phyloP scores from a whole-genome alignment of 2,113 vertebrate species.

The Ramphastos sulfuratus region DNA sequence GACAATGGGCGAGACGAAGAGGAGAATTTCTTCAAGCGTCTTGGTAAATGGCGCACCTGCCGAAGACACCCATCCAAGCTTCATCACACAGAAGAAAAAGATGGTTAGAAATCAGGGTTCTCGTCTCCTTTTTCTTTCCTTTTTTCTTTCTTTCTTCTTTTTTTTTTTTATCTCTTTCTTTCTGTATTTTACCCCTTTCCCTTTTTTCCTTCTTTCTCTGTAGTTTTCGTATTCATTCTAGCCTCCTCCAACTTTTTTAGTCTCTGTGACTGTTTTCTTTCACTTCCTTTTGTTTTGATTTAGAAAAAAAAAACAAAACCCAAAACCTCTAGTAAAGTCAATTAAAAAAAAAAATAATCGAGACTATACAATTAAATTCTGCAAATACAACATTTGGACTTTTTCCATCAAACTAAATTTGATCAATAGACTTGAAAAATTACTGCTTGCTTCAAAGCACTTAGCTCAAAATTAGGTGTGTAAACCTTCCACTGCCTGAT shows the following conservation, averaged over 20 bases:
- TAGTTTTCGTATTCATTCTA: constrained; percentile 46
- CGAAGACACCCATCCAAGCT: constrained; percentile 91
- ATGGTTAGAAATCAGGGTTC: constrained; percentile 85
- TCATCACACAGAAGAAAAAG: constrained; percentile 93
- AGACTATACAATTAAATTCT: constrained; percentile 23
- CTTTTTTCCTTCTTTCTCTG: constrained; percentile 39
- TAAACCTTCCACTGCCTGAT: constrained; percentile 33
- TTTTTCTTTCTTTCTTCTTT: not conserved
- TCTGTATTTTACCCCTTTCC: constrained; percentile 47
- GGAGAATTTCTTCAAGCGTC: constrained; percentile 99
- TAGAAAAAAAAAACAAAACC: not conserved
- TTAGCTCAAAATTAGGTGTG: constrained; percentile 50
- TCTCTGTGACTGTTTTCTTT: constrained; percentile 56
- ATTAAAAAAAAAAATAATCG: not conserved
- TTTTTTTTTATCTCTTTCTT: not conserved
- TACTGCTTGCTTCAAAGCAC: constrained; percentile 42
- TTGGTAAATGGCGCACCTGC: constrained; percentile 95
- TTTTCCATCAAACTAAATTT: constrained; percentile 38
- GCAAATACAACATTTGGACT: constrained; percentile 32
- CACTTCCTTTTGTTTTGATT: constrained; percentile 58
- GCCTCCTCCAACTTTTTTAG: constrained; percentile 37
- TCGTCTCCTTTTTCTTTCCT: constrained; percentile 73
- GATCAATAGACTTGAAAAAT: constrained; percentile 17
- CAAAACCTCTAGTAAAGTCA: not conserved
- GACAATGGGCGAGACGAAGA: constrained; percentile 95